Percentiles rank a stretch among this genome's conserved stretches.
These are phyloP conservation scores for Lordiphosa collinella DNA, from an alignment of 1,140 invertebrate genomes.

Conservation along the genomic window DNA sequence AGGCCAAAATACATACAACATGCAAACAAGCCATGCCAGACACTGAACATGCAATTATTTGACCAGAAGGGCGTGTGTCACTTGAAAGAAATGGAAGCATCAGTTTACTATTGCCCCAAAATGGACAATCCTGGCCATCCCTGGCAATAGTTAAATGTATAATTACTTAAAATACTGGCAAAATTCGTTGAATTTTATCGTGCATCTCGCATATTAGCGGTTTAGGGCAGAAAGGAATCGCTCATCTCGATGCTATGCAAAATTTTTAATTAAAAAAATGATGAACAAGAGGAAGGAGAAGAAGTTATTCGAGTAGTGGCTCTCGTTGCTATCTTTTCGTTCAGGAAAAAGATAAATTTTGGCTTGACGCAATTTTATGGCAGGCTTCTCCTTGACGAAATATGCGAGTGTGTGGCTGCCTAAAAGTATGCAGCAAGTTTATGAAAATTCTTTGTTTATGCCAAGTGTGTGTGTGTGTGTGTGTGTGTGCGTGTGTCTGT, in stretches of 20 bases:
- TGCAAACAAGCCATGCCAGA: no score
- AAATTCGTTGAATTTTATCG: not conserved
- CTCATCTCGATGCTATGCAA: slow-evolving; percentile 6
- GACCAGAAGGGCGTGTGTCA: not conserved
- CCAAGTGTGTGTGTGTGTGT: slow-evolving; percentile 32
- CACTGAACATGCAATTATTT: not conserved
- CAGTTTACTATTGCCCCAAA: not conserved
- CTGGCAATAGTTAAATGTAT: not conserved
- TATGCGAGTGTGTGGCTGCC: slow-evolving; percentile 36
- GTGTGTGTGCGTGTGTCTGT: not conserved
- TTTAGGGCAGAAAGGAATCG: not conserved
- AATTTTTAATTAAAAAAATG: slow-evolving; percentile 72
- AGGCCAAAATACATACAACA: no score
- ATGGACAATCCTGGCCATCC: not conserved
- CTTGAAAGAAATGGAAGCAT: not conserved
- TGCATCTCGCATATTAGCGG: slow-evolving; percentile 39
- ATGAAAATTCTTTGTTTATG: slow-evolving; percentile 70
- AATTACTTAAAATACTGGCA: not conserved
- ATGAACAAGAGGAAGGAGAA: slow-evolving; percentile 5
- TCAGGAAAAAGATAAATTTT: slow-evolving; percentile 56
- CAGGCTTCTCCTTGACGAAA: slow-evolving; percentile 59
- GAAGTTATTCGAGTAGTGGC: slow-evolving; percentile 16
- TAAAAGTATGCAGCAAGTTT: slow-evolving; percentile 65
- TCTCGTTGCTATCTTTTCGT: not conserved
- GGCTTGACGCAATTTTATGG: slow-evolving; percentile 45